Percentiles rank a stretch among this genome's conserved stretches.
These are phyloP conservation scores for Mandrillus leucophaeus DNA, from an alignment of 2,113 vertebrate species.

Conservation along the genomic window DNA sequence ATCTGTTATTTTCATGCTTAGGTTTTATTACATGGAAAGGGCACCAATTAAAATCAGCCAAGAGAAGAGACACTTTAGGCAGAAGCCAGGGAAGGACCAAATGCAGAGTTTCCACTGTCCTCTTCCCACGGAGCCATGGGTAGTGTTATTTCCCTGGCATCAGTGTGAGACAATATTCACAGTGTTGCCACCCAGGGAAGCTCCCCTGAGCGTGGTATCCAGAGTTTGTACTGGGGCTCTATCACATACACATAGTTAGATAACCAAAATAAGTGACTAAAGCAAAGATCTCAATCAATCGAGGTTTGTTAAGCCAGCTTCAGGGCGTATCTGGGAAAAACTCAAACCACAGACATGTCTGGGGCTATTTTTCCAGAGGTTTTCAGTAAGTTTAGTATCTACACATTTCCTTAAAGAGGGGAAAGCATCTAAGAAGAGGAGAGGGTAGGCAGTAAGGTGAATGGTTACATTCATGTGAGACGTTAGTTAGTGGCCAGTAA, in stretches of 20 bases:
- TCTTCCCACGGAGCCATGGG: background rate
- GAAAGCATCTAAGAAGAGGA: background rate
- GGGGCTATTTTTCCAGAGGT: background rate
- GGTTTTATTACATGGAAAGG: background rate
- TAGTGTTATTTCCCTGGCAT: background rate
- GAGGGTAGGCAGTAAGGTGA: background rate
- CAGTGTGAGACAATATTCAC: background rate
- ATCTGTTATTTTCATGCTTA: background rate
- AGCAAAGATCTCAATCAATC: background rate
- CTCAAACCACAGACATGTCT: background rate
- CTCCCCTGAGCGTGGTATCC: background rate
- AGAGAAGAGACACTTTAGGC: background rate
- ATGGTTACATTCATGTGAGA: background rate
- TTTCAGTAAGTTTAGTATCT: background rate
- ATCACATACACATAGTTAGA: background rate
- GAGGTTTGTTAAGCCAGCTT: background rate
- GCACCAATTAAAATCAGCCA: background rate
- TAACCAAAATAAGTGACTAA: background rate
- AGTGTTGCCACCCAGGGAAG: background rate
- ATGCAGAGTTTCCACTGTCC: background rate
- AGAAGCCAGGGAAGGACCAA: background rate
- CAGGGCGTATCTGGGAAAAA: background rate
- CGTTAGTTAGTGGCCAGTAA: background rate
- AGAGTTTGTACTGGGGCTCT: background rate
- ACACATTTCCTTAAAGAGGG: background rate